Base-by-base conservation (phyloP, 2,113 vertebrate species). In the Mungos mungo region DNA sequence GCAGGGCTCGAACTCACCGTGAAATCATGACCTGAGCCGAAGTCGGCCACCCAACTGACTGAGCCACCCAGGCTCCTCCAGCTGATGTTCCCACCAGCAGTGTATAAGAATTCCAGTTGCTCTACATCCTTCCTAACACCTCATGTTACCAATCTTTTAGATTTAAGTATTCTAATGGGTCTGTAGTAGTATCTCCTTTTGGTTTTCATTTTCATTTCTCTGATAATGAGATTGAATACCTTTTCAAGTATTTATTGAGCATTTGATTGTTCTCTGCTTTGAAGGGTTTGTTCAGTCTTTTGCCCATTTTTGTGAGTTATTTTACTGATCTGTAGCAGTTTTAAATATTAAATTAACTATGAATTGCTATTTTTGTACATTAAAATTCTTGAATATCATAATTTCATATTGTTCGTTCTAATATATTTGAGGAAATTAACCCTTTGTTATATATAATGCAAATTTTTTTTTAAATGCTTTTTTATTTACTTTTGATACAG, bases 151-250 rank as follows among this genome's bases (percentile, higher is more conserved):
- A 2, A 4, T 72, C 13, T 21, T 68, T 71, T 84, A 84, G 71
- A 85, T 80, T 50, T 86, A 33, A 85, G 18, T 18, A 29, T 86
- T 71, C 31, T 91, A 16, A 23, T 79, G 38, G 11, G 14, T 50
- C 5, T 8, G 57, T 50, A 41, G 27, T 57, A 52, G 8, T 69
- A 23, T 65, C 31, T 93, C n/a, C 25, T 76, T 80, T 83, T 57
- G 60, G 5, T 66, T 90, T 96, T 50, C 7, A 91, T 80, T 54
- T 90, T 86, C n/a, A 54, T 69, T 95, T 96, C 68, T 31, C 47
- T 81, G n/a, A 69, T 33, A 88, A 79, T 33, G 47, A 63, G 8
- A 27, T 68, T 50, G 76, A 95, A 6, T 6, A 35, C 11, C 2
- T 72, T 88, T 21, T 66, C 14, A 52, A 47, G 27, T 90, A 52